phyloP scores from a whole-genome alignment of 2,113 vertebrate species.

The Labrus mixtus region DNA sequence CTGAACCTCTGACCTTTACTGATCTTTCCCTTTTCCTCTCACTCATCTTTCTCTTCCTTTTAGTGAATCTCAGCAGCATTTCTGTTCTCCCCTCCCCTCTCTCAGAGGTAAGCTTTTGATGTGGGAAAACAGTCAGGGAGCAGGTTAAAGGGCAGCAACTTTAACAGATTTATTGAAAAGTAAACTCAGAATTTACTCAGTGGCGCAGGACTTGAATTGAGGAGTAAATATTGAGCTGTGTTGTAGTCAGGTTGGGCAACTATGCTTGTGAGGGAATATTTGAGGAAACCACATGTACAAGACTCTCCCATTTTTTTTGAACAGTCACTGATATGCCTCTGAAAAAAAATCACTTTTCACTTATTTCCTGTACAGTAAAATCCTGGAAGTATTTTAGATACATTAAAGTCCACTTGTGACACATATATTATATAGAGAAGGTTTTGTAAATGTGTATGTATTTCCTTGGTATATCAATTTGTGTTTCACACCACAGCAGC shows the following conservation, averaged over 20 bases:
- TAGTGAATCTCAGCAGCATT: conserved; percentile 42
- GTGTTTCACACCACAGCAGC: too few relatives aligned
- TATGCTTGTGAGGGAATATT: conserved; percentile 9
- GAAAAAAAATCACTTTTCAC: too few relatives aligned
- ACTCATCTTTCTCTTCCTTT: conserved; percentile 53
- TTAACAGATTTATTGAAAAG: conserved; percentile 44
- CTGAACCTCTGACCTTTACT: conserved; percentile 69
- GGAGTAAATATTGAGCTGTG: conserved; percentile 3
- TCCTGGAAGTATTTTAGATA: too few relatives aligned
- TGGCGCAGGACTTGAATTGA: conserved; percentile 14
- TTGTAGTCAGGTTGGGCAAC: conserved; percentile 6
- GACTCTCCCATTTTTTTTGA: too few relatives aligned
- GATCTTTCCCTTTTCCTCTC: conserved; percentile 43
- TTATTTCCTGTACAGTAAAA: too few relatives aligned
- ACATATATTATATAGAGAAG: too few relatives aligned
- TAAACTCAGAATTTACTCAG: conserved; percentile 33
- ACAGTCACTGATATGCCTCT: too few relatives aligned
- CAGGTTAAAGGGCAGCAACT: conserved; percentile 40
- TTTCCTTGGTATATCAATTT: too few relatives aligned
- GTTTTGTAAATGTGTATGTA: too few relatives aligned
- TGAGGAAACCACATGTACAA: neutral
- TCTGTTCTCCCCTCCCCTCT: conserved; percentile 40
- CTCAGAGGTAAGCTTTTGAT: conserved; percentile 47
- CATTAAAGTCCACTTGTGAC: too few relatives aligned
- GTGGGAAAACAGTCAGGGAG: conserved; percentile 42